phyloP scores from a whole-genome alignment of 2,113 vertebrate genomes.

The Burhinus bistriatus region DNA sequence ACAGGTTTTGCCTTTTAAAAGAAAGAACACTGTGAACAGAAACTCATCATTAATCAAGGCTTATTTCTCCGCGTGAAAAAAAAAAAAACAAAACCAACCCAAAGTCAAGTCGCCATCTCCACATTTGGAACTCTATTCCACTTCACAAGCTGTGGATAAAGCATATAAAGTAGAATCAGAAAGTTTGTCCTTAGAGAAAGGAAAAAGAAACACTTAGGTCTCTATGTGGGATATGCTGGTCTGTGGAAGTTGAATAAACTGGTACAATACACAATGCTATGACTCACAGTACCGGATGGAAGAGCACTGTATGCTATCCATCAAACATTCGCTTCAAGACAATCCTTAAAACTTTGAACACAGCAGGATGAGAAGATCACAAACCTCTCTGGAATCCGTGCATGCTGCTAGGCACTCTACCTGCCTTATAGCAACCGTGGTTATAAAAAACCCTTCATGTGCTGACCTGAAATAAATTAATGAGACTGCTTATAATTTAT shows the following conservation, averaged over 20 bases:
- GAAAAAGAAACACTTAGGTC: slow-evolving; percentile 41
- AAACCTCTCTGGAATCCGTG: slow-evolving; percentile 17
- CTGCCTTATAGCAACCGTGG: slow-evolving; percentile 2
- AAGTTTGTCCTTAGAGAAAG: slow-evolving; percentile 53
- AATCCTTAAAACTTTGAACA: slow-evolving; percentile 59
- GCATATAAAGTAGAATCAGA: slow-evolving; percentile 37
- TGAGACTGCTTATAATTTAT: slow-evolving; percentile 23
- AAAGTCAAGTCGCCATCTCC: slow-evolving; percentile 24
- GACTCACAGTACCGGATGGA: slow-evolving; percentile 59
- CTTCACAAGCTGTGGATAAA: slow-evolving; percentile 40
- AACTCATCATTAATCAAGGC: slow-evolving; percentile 55
- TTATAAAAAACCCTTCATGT: background rate
- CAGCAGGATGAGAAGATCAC: slow-evolving; percentile 65
- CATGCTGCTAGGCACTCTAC: slow-evolving; percentile 15
- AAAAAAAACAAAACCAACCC: background rate
- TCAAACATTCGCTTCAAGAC: slow-evolving; percentile 63
- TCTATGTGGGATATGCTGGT: slow-evolving; percentile 57
- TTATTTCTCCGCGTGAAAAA: background rate
- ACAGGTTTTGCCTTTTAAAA: slow-evolving; percentile 65
- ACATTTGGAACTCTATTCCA: slow-evolving; percentile 48
- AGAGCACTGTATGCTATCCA: slow-evolving; percentile 43
- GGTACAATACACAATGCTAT: slow-evolving; percentile 55
- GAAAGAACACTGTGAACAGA: slow-evolving; percentile 52
- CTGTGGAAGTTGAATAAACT: slow-evolving; percentile 62
- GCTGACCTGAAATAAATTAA: slow-evolving; percentile 40